Evolutionary conservation across 1,140 invertebrate genomes (phyloP), one percentile per base, ranked within the genome.

Genomic region (Nasonia vitripennis): DNA sequence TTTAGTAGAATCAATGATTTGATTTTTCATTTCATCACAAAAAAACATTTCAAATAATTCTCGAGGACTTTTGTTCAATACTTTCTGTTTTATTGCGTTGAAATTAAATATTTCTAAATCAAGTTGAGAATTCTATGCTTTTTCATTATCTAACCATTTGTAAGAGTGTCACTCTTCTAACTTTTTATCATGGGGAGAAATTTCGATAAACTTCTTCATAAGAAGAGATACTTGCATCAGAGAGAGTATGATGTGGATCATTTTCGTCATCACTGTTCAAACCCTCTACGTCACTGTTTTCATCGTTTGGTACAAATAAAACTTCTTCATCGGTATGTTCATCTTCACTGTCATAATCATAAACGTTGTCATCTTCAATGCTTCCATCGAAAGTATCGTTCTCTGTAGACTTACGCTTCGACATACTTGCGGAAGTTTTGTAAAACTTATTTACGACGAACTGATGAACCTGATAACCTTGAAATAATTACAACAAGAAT

Each of bases 41-140:
- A 86, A 87, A 81, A 84, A 86, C 34, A 84, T 62, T 83, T 84
- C 23, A 84, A 87, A 87, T 70, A 86, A 73, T 51, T 87, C 78
- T 62, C 80, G 83, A 68, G 81, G 75, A 77, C 70, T 86, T 84
- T 86, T 81, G 2, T 73, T 10, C 23, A 55, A 70, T 73, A 87
- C 70, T 12, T 67, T 81, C 62, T 84, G 51, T 31, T 84, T 81
- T 20, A 83, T 41, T 70, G 71, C 27, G 55, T 71, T 27, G n/a
- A 71, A 83, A 78, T 41, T 77, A 83, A n/a, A 55, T 31, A 75
- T n/a, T 37, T 81, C 82, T 73, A 11, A 45, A 74, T 75, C 75
- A n/a, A 34, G 27, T 80, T 74, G 27, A 68, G 4, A 70, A 81
- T 67, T 79, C 51, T 81, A 55, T 78, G 78, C n/a, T 74, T 85